Evolutionary conservation across 1,140 invertebrate genomes (phyloP), one percentile per base, ranked within the genome.

Genomic region (Lysiphlebus fabarum): DNA sequence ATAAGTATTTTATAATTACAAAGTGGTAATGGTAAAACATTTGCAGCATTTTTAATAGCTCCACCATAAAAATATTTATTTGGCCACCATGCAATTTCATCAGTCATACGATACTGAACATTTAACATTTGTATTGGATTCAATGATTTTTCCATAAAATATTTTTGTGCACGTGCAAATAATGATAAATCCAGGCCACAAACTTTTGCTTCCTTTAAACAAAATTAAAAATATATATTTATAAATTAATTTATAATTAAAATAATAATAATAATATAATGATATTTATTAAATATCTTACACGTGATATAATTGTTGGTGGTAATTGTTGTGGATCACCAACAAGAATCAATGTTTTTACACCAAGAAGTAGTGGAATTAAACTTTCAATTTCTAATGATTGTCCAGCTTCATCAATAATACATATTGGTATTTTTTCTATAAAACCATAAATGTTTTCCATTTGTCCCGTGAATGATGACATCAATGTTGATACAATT

Each of bases 401-500:
- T 67, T 96, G 92, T 0, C 91, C 90, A 12, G 94, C 93, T 78
- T 98, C 94, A 73, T 98, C 94, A 37, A 96, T 83, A 36, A 97
- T 92, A 68, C 93, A 95, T 45, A 89, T 82, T 51, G 89, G 85
- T 69, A 95, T 91, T 7, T 77, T 41, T 26, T 26, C 17, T 26
- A 26, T 4, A 26, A 26, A 26, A 26, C 6, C 14, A 41, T 5
- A 58, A 41, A 33, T 6, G 12, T 43, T 37, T 61, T 14, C 38
- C 44, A 51, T 41, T 44, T n/a, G n/a, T n/a, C n/a, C n/a, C n/a
- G n/a, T n/a, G 34, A 14, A 44, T 53, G 53, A 10, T 6, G 42
- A n/a, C n/a, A n/a, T 34, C 33, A 55, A 36, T 44, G 53, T 55
- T 7, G 40, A 45, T 7, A 34, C 43, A 37, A 55, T 55, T 6